Evolutionary conservation across 2,113 vertebrate species (phyloP).

Genomic region (Phycodurus eques): DNA sequence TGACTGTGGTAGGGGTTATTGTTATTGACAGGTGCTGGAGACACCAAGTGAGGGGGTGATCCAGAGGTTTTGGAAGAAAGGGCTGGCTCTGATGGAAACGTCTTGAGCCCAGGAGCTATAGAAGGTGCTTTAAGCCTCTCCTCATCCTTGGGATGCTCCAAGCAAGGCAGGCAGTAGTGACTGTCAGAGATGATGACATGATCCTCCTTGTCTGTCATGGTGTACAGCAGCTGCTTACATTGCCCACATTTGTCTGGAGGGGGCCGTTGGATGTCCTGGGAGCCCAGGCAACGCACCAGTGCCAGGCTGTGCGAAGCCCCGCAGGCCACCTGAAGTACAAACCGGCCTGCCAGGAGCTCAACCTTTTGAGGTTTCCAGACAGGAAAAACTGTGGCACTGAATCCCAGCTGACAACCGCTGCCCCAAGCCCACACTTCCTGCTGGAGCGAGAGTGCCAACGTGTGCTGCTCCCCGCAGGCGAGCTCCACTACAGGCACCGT

Average conservation of each 20-base stretch:
- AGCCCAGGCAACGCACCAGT: conserved; percentile 82
- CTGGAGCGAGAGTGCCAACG: conserved; percentile 82
- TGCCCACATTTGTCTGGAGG: conserved; percentile 88
- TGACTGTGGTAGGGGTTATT: conserved; percentile 2
- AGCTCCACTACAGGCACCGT: conserved; percentile 82
- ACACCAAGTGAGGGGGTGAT: conserved; percentile 1
- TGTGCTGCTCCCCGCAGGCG: conserved; percentile 89
- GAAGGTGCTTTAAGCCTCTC: conserved; percentile 34
- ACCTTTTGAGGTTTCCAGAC: conserved; percentile 89
- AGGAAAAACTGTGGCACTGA: conserved; percentile 77
- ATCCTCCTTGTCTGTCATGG: conserved; percentile 97
- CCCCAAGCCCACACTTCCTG: conserved; percentile 97
- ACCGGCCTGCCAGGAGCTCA: conserved; percentile 84
- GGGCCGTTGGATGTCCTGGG: conserved; percentile 77
- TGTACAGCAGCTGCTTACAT: conserved; percentile 92
- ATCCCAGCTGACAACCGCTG: conserved; percentile 87
- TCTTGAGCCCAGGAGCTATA: conserved; percentile 23
- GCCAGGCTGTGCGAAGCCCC: conserved; percentile 91
- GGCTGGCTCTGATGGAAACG: conserved; percentile 61
- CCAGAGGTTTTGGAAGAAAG: conserved; percentile 38
- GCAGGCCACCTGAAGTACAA: conserved; percentile 89
- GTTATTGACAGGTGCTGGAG: background rate
- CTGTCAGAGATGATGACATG: conserved; percentile 98
- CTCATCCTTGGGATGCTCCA: conserved; percentile 74
- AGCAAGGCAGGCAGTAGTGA: conserved; percentile 85